Conservation (phyloP, 2,113 vertebrate genomes). For the Saccopteryx bilineata region DNA sequence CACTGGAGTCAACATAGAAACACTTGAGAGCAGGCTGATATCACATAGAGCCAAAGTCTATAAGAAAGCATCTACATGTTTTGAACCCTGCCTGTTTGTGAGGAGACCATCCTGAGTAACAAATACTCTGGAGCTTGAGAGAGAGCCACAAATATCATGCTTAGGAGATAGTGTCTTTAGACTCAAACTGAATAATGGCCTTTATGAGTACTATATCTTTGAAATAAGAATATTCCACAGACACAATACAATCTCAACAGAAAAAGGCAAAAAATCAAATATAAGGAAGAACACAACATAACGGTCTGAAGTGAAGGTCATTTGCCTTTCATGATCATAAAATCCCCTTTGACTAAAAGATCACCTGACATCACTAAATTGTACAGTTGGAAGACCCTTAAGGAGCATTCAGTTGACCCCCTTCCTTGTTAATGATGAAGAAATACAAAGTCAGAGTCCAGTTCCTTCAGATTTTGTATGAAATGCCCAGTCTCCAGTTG, state of each 20-base stretch:
- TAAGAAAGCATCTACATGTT: background rate
- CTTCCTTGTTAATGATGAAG: background rate
- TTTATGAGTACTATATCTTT: background rate
- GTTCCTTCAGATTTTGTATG: background rate
- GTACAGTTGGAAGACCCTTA: background rate
- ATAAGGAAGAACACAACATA: background rate
- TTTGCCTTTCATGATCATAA: background rate
- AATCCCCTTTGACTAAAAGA: background rate
- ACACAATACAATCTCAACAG: background rate
- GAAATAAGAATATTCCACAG: background rate
- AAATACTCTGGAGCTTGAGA: background rate
- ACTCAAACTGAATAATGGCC: background rate
- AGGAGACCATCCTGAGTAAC: constrained; percentile 26
- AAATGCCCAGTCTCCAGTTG: background rate
- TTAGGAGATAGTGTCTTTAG: background rate
- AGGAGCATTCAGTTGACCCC: background rate
- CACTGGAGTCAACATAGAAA: background rate
- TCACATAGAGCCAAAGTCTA: background rate
- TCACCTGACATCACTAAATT: background rate
- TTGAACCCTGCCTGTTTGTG: background rate
- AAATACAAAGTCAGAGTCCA: background rate
- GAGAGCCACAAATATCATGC: background rate
- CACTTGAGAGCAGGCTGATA: background rate
- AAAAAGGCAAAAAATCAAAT: background rate
- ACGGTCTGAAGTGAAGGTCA: background rate